Evolutionary conservation across 2,797 vertebrate genomes (phyloP).

Genomic region (Onychomys leucogaster): DNA sequence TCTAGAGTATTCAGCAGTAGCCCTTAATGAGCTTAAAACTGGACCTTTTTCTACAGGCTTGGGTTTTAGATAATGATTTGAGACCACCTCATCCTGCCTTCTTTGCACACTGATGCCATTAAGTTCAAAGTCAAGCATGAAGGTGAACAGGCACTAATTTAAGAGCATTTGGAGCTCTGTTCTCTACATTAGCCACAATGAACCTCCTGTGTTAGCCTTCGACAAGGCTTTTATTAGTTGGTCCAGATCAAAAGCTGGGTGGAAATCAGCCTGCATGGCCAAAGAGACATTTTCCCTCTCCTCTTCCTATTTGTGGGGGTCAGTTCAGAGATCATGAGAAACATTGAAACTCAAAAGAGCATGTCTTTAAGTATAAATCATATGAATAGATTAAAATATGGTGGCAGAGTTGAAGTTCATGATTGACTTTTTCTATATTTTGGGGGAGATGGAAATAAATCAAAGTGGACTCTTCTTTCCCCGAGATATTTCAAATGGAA

Average conservation of each 20-base stretch:
- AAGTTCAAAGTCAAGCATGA: slow-evolving; percentile 72
- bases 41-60: slow-evolving; percentile 58
- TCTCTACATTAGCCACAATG: slow-evolving; percentile 55
- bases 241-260: slow-evolving; percentile 61
- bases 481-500: slow-evolving; percentile 25
- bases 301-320: slow-evolving; percentile 37
- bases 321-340: slow-evolving; percentile 39
- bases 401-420: background rate
- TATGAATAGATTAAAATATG: slow-evolving; percentile 59
- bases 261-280: slow-evolving; percentile 27
- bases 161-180: slow-evolving; percentile 49
- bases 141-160: slow-evolving; percentile 76
- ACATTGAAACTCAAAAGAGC: slow-evolving; percentile 48
- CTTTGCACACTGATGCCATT: slow-evolving; percentile 30
- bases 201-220: slow-evolving; percentile 60
- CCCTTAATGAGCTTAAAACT: slow-evolving; percentile 77
- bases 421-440: slow-evolving; percentile 36
- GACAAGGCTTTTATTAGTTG: slow-evolving; percentile 43
- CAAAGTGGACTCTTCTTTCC: background rate
- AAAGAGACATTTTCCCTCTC: background rate
- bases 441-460: slow-evolving; percentile 26
- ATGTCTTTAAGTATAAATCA: slow-evolving; percentile 50
- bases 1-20: slow-evolving; percentile 63
- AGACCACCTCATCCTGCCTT: slow-evolving; percentile 64
- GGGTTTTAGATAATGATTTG: slow-evolving; percentile 69